These are phyloP conservation scores for Laothoe populi DNA, from an alignment of 2,888 invertebrate genomes.

Conservation along the genomic window DNA sequence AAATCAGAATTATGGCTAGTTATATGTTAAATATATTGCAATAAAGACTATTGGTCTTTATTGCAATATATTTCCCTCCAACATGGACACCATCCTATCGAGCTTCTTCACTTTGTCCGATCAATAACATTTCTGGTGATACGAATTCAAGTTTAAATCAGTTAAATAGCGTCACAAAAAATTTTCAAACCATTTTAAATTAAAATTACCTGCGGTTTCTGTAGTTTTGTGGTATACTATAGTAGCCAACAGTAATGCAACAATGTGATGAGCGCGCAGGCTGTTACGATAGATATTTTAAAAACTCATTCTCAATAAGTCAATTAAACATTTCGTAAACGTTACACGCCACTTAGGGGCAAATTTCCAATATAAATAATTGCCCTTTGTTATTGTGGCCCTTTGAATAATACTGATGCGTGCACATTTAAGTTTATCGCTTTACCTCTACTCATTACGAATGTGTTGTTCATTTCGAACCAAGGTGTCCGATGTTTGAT, in stretches of 20 bases:
- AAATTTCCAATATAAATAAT: conserved; percentile 74
- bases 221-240: neutral
- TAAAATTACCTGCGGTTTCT: neutral
- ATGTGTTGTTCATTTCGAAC: conserved; percentile 3
- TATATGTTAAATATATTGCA: too few relatives aligned
- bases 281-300: conserved; percentile 74
- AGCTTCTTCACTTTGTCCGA: too few relatives aligned
- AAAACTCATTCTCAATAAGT: conserved; percentile 83
- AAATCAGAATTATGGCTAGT: too few relatives aligned
- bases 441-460: conserved; percentile 15
- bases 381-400: conserved; percentile 74
- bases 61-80: too few relatives aligned
- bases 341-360: conserved; percentile 78
- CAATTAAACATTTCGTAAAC: conserved; percentile 79
- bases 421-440: conserved; percentile 32
- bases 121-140: too few relatives aligned
- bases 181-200: neutral
- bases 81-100: too few relatives aligned
- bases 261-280: conserved; percentile 62
- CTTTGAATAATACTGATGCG: conserved; percentile 55
- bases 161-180: too few relatives aligned
- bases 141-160: too few relatives aligned
- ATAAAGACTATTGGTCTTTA: too few relatives aligned
- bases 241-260: conserved; percentile 27
- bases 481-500: neutral